A percentile compares a stretch with the other conserved stretches of the same genome.
These are phyloP conservation scores for Lepidochrysops patricia DNA, from an alignment of 2,888 invertebrate species.

Conservation along the genomic window DNA sequence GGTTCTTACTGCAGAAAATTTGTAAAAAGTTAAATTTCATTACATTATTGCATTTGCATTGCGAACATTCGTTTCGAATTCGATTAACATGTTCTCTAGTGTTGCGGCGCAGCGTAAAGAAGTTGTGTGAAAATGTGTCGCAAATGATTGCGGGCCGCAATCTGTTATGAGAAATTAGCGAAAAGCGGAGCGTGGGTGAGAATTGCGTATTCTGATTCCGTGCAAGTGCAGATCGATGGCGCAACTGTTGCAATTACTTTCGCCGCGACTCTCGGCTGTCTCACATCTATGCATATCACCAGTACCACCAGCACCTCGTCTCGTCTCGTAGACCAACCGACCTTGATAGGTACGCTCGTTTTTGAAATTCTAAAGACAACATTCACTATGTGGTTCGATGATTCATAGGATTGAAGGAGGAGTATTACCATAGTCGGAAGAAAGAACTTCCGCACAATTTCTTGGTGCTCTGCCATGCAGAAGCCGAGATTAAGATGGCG, in stretches of 20 bases:
- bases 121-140: conserved; percentile 47
- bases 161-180: conserved; percentile 55
- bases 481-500: conserved; percentile 35
- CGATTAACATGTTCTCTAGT: not conserved
- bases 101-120: conserved; percentile 33
- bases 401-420: conserved; percentile 37
- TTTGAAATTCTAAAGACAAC: conserved; percentile 11
- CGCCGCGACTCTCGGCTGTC: conserved; percentile 40
- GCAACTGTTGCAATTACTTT: conserved; percentile 61
- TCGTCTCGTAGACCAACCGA: not conserved
- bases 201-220: conserved; percentile 50
- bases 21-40: conserved; percentile 20
- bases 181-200: conserved; percentile 67
- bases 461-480: conserved; percentile 37
- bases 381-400: conserved; percentile 29
- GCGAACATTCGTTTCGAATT: conserved; percentile 10
- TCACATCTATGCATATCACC: not conserved
- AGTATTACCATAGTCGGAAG: conserved; percentile 47
- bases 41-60: conserved; percentile 43
- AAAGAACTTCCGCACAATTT: conserved; percentile 47
- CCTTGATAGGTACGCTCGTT: not conserved
- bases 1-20: conserved; percentile 2
- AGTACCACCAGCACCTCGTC: not conserved
- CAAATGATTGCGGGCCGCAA: conserved; percentile 35
- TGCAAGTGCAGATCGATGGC: conserved; percentile 54